Evolutionary conservation across 1,140 invertebrate species (phyloP), one percentile per base, ranked within the genome.

Genomic region (Lineus longissimus): DNA sequence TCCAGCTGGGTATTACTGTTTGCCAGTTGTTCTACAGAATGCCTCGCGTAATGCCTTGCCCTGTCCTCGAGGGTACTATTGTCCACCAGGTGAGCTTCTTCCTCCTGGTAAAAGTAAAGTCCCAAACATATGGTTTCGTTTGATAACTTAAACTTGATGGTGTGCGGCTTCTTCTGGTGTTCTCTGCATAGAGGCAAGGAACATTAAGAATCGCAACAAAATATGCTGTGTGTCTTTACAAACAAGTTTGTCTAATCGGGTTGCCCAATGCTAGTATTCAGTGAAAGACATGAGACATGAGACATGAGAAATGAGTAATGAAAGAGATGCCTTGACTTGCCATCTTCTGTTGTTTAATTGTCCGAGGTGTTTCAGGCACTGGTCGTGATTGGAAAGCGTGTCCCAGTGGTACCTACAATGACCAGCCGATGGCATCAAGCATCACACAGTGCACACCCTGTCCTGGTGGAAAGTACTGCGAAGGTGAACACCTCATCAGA

Each of bases 321-420:
- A n/a, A n/a, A n/a, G n/a, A n/a, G n/a, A n/a, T n/a, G n/a, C n/a
- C n/a, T n/a, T n/a, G n/a, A n/a, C n/a, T n/a, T n/a, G n/a, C n/a
- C n/a, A n/a, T n/a, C n/a, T n/a, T n/a, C n/a, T n/a, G n/a, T n/a
- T n/a, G n/a, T n/a, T n/a, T n/a, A n/a, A n/a, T n/a, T n/a, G n/a
- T n/a, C 30, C 73, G 78, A 62, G 77, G 76, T 59, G 78, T 76
- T 61, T 73, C 73, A 47, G 59, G 61, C 23, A 76, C 68, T 7
- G 76, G 74, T 59, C 61, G 70, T 2, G 64, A 69, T 45, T 63
- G 76, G 6, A 62, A 72, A 23, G 68, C 76, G 9, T 80, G 78
- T 63, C 75, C 75, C 4, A 62, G 67, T 19, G 78, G 76, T 29
- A 80, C 76, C 0, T 78, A 67, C 64, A 77, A 78, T 68, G 76